phyloP scores from a whole-genome alignment of 2,797 vertebrate species.

The Anguilla pacifica region DNA sequence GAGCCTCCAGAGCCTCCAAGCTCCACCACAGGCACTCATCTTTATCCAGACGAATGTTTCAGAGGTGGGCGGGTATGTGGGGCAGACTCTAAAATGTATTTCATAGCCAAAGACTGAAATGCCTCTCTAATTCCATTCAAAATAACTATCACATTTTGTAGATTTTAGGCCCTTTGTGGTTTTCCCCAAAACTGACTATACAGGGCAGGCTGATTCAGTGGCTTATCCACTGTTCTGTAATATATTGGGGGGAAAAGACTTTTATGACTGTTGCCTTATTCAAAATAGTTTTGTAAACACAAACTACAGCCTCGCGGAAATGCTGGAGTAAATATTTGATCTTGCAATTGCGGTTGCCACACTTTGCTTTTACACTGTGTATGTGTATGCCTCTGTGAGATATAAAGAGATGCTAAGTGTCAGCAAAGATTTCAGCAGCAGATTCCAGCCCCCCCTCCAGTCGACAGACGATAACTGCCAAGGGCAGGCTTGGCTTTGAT shows the following conservation, averaged over 20 bases:
- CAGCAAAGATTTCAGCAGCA: not conserved
- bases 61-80: not conserved
- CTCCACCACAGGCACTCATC: not conserved
- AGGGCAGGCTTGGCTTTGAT: slow-evolving; percentile 77
- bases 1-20: slow-evolving; percentile 11
- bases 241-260: not conserved
- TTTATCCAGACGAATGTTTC: slow-evolving; percentile 19
- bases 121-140: too few species aligned
- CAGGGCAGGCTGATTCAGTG: not conserved
- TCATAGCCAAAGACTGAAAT: slow-evolving; percentile 1
- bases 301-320: not conserved
- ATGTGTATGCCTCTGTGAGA: not conserved
- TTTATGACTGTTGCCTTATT: not conserved
- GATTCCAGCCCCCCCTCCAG: slow-evolving; percentile 46
- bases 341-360: not conserved
- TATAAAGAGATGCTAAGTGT: slow-evolving; percentile 22
- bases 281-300: not conserved
- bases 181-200: not conserved
- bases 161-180: not conserved
- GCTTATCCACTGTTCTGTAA: not conserved
- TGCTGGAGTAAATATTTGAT: not conserved
- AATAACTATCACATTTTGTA: not conserved
- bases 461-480: slow-evolving; percentile 75
- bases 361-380: not conserved
- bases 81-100: not conserved